Evolutionary conservation across 2,888 invertebrate genomes (phyloP).

Genomic region (Drosophila atroscutellata): DNA sequence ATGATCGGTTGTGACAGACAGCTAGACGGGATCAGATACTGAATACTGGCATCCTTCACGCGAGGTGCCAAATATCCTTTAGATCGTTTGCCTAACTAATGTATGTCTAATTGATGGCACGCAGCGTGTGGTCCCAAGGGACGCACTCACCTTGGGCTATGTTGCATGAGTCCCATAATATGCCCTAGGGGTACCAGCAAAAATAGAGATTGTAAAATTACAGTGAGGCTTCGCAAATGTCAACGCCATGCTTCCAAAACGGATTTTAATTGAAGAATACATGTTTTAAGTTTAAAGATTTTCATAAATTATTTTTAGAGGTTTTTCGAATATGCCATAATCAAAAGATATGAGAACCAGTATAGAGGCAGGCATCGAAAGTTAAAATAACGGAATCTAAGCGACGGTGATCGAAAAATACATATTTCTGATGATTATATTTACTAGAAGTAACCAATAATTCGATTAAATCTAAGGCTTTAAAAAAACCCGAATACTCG

Average conservation of each 20-base stretch:
- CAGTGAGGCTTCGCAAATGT: not conserved
- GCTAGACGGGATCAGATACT: not conserved
- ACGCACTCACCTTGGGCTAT: slow-evolving; percentile 38
- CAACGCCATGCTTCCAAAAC: no score
- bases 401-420: not conserved
- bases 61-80: slow-evolving; percentile 48
- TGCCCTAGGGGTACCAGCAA: not conserved
- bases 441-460: not conserved
- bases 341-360: not conserved
- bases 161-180: not conserved
- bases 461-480: not conserved
- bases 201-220: not conserved
- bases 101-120: slow-evolving; percentile 64
- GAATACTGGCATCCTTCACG: not conserved
- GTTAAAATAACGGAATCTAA: not conserved
- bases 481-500: not conserved
- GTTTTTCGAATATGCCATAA: not conserved
- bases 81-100: slow-evolving; percentile 54
- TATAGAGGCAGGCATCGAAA: not conserved
- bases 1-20: slow-evolving; percentile 43
- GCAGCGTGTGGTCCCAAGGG: slow-evolving; percentile 57
- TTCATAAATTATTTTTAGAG: not conserved
- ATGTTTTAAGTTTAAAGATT: not conserved
- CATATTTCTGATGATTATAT: not conserved
- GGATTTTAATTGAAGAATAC: not conserved